Evolutionary conservation across 2,888 invertebrate genomes (phyloP), one percentile per base, ranked within the genome.

Genomic region (Pollenia amentaria): DNA sequence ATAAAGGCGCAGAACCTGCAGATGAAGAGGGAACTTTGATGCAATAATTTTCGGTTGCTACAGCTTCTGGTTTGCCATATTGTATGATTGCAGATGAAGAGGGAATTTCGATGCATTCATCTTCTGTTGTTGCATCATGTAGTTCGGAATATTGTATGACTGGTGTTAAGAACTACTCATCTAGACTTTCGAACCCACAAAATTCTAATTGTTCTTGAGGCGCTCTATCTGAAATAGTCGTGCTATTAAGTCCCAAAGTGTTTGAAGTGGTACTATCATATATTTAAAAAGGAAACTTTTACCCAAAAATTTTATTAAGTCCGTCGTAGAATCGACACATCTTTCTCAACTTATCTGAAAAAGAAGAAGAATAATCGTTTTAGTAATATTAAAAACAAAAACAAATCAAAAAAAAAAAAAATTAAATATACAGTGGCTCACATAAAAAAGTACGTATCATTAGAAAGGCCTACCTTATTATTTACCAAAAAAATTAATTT

Each of bases 261-360:
- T 1, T 51, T 7, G 67, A 16, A 40, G 40, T n/a, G n/a, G n/a
- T n/a, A n/a, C n/a, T n/a, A n/a, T n/a, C n/a, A n/a, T n/a, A n/a
- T n/a, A n/a, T n/a, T 42, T 53, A 16, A 42, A 51, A 53, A 3
- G 18, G 55, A 12, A 40, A 73, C 10, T 72, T 72, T 53, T 38
- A 10, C n/a, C 70, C 42, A 18, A 72, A 72, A 72, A 55, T 72
- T 1, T 18, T 40, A 10, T 57, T 18, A 7, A 72, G 42, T n/a
- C 57, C 70, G 11, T 55, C 70, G 42, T 72, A 57, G 21, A 42
- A 72, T 21, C 70, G 7, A 42, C 70, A 72, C 8, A 72, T 42
- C 40, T 55, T 72, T 21, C 16, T 72, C 21, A 72, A 14, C 42
- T 57, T 72, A 42, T 55, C 70, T 72, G n/a, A 29, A 73, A 73